Evolutionary conservation across 1,140 invertebrate species (phyloP), one percentile per base, ranked within the genome.

Genomic region (Brachionus manjavacas): DNA sequence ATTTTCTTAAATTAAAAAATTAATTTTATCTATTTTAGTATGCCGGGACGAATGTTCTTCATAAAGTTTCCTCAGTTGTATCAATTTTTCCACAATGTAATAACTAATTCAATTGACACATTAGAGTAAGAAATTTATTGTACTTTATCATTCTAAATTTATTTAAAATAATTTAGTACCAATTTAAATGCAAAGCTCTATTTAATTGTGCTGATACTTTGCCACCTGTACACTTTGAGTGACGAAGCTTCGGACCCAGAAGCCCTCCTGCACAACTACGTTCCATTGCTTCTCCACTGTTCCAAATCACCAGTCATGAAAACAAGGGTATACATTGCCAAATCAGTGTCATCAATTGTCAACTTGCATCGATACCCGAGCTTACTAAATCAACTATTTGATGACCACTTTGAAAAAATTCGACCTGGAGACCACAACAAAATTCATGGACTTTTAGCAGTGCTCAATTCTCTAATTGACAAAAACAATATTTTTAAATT

Each of bases 51-150:
- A 79, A 92, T 94, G 8, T 98, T 98, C 89, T 96, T 96, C 88
- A 91, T 93, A 85, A 92, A 92, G 35, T 96, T 94, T 91, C 94
- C 95, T 9, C 88, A 90, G 31, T 89, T 96, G 0, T 93, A 94
- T 86, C 91, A 93, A 41, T 96, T 94, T 87, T 92, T 97, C 85
- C 88, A 95, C 60, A 88, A 92, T 46, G 92, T 93, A 89, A 87
- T 94, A 1, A 86, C 88, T 52, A 87, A 87, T 80, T 91, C 91
- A 28, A 90, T 91, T n/a, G 87, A 88, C 23, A 85, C 87, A 80
- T 85, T 89, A 31, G 81, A 85, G 87, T 88, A 78, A 79, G 81
- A 16, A 16, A 39, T 8, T 72, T 6, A 16, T 35, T 35, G 7
- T 7, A 6, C 3, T 35, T 35, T 35, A 35, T 35, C 4, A 35